phyloP scores from a whole-genome alignment of 2,888 invertebrate species.

The Thelaira solivaga region DNA sequence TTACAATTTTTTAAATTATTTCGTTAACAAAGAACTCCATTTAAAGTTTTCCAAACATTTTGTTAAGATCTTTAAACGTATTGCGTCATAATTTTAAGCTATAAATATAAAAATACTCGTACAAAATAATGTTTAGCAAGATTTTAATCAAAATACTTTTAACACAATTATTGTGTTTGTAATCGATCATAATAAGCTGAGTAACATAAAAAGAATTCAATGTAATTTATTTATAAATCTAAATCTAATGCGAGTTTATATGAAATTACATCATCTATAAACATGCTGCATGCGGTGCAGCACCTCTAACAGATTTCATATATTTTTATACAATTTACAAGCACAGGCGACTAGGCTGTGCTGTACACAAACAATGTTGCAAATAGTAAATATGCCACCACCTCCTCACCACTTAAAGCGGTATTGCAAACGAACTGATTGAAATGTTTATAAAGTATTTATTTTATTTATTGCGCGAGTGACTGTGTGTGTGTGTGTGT shows the following conservation, averaged over 20 bases:
- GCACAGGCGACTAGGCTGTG: no score
- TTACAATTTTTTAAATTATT: no score
- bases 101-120: no score
- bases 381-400: background rate
- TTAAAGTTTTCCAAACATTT: no score
- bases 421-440: slow-evolving; percentile 33
- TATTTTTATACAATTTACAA: background rate
- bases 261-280: slow-evolving; percentile 37
- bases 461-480: no score
- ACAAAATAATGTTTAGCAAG: slow-evolving; percentile 5
- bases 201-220: background rate
- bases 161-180: slow-evolving; percentile 15
- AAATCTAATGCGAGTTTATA: no score
- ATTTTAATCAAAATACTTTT: slow-evolving; percentile 1
- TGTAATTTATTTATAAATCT: no score
- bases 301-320: slow-evolving; percentile 13
- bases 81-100: background rate
- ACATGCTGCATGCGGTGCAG: background rate
- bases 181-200: slow-evolving; percentile 6
- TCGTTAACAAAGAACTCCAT: no score
- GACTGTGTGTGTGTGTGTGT: no score
- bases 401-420: slow-evolving; percentile 29
- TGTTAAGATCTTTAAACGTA: no score
- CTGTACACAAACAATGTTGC: background rate
- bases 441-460: slow-evolving; percentile 43